These are phyloP conservation scores for Dryococelus australis DNA, from an alignment of 2,888 invertebrate genomes.

Conservation along the genomic window DNA sequence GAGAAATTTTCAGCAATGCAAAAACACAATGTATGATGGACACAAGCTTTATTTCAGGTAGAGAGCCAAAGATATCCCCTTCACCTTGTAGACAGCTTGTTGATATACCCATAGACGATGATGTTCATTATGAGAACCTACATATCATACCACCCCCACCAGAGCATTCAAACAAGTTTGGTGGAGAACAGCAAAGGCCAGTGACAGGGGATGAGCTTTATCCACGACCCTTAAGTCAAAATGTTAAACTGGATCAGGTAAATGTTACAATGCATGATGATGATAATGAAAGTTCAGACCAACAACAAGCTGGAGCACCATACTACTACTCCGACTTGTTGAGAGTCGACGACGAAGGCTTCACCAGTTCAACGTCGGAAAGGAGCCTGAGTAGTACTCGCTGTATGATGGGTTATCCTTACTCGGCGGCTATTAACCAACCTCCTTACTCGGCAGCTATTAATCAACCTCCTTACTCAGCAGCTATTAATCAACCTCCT, in stretches of 20 bases:
- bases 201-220: slow-evolving; percentile 22
- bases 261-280: slow-evolving; percentile 22
- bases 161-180: slow-evolving; percentile 31
- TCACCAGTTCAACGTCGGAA: slow-evolving; percentile 43
- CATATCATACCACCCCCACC: slow-evolving; percentile 48
- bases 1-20: background rate
- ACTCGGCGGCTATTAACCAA: slow-evolving; percentile 37
- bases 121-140: slow-evolving; percentile 50
- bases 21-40: background rate
- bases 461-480: too few species aligned
- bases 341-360: slow-evolving; percentile 46
- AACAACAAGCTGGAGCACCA: slow-evolving; percentile 70
- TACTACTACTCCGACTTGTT: slow-evolving; percentile 86
- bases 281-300: background rate
- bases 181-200: slow-evolving; percentile 17
- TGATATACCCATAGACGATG: slow-evolving; percentile 40
- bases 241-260: background rate
- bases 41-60: background rate
- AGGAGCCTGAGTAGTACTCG: slow-evolving; percentile 37
- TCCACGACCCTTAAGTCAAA: background rate
- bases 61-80: background rate
- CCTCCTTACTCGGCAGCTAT: slow-evolving; percentile 44
- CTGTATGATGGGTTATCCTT: slow-evolving; percentile 30
- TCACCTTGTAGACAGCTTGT: slow-evolving; percentile 11
- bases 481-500: too few species aligned